Evolutionary conservation across 1,140 invertebrate species (phyloP).

Genomic region (Euschistus heros): DNA sequence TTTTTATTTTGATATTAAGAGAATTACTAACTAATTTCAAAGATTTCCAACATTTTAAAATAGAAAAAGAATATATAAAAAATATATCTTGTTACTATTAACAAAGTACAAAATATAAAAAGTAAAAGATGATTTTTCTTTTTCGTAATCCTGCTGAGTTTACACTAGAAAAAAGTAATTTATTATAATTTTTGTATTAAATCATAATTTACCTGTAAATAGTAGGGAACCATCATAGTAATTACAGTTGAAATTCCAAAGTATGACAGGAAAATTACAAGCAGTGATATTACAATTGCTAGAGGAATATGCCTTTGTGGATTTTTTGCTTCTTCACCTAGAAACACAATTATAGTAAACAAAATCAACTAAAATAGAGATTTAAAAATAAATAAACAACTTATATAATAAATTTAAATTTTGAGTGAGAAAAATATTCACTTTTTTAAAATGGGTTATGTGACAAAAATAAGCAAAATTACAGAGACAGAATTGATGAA

Average conservation of each 20-base stretch:
- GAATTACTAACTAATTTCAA: too few species aligned
- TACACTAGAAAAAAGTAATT: too few species aligned
- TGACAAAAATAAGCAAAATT: too few species aligned
- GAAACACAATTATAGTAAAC: constrained; percentile 9
- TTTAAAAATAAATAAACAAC: background rate
- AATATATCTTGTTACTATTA: too few species aligned
- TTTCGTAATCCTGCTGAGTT: too few species aligned
- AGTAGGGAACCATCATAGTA: constrained; percentile 83
- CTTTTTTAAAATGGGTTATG: too few species aligned
- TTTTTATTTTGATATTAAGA: too few species aligned
- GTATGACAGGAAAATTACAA: constrained; percentile 42
- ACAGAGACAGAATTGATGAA: too few species aligned
- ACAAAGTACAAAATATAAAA: too few species aligned
- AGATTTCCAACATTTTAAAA: too few species aligned
- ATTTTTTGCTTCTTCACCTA: constrained; percentile 50
- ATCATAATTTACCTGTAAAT: constrained; percentile 43
- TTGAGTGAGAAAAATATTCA: background rate
- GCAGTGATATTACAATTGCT: constrained; percentile 44
- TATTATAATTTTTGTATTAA: background rate
- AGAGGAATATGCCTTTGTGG: constrained; percentile 48
- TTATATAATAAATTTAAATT: background rate
- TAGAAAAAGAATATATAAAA: too few species aligned
- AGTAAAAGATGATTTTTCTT: too few species aligned
- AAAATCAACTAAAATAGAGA: background rate
- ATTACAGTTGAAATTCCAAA: constrained; percentile 69